Evolutionary conservation across 2,113 vertebrate species (phyloP), one percentile per base, ranked within the genome.

Genomic region (Petroica traversi): DNA sequence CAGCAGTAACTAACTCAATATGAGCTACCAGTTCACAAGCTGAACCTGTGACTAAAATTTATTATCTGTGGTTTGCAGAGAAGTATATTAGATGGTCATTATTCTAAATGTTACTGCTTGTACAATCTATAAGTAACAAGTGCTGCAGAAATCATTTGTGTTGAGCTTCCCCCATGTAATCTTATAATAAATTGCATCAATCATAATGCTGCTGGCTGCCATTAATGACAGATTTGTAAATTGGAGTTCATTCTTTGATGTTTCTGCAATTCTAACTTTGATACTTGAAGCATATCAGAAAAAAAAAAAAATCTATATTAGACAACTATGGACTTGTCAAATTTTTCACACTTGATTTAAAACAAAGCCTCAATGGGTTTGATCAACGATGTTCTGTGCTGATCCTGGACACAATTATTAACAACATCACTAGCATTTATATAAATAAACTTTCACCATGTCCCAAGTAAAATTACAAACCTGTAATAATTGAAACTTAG

Each of bases 151-250:
- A 94, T 89, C 2, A 73, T 71, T 83, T 67, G 46, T 71, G 72
- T 34, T 26, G 49, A 81, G 84, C 40, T 85, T 94, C 28, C 51
- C 20, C 20, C 38, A 29, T 34, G 75, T 55, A 83, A 93, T 85
- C 75, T 85, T 69, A 40, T 20, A 91, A 36, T 72, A 72, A 23
- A 68, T 88, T 55, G 48, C 79, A 95, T 92, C 92, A 93, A 34
- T 93, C 72, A 83, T 41, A 75, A 61, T 6, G 40, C 40, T 83
- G 43, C 41, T 62, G 62, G 71, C 48, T 68, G 75, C 79, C 40
- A 18, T 28, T 88, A 93, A 52, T 86, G 92, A 93, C 85, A 83
- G 85, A 59, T 85, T 52, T 49, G 72, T 71, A 96, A 95, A 96
- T 52, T 96, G 75, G 72, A 89, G 34, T 51, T 88, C 0, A 5